Conservation (phyloP, 2,113 vertebrate species). For the Microtus montanus region DNA sequence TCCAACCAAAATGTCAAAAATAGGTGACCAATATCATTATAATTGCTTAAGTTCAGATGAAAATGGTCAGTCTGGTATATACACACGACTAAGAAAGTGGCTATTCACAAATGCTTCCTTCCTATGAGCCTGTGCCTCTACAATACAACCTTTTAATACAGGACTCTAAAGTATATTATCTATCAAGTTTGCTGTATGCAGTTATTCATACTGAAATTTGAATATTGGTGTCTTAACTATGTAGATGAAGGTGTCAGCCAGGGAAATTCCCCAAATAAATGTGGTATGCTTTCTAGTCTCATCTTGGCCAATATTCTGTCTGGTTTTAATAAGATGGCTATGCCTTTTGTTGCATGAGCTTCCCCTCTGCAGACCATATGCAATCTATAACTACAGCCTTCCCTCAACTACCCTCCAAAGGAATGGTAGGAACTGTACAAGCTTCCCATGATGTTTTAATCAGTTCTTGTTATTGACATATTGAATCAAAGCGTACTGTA, state of each 20-base stretch:
- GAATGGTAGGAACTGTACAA: background rate
- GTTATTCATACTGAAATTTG: background rate
- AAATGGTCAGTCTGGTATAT: background rate
- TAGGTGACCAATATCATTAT: background rate
- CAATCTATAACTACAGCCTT: background rate
- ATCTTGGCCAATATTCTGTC: background rate
- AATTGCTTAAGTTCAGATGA: background rate
- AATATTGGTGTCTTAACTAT: background rate
- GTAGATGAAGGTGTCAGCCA: background rate
- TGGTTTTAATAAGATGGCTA: background rate
- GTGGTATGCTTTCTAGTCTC: background rate
- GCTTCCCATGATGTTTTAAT: background rate
- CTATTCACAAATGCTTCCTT: constrained; percentile 5
- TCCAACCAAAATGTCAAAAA: background rate
- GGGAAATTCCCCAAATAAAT: background rate
- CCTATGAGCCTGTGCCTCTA: background rate
- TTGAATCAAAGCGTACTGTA: background rate
- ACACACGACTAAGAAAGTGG: background rate
- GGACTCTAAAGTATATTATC: background rate
- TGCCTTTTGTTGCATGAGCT: background rate
- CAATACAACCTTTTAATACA: background rate
- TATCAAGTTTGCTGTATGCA: background rate
- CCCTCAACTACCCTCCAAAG: background rate
- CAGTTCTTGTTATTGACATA: background rate
- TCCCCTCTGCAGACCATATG: background rate